Conservation (phyloP, 1,140 invertebrate species). For the Hylyphantes graminicola region DNA sequence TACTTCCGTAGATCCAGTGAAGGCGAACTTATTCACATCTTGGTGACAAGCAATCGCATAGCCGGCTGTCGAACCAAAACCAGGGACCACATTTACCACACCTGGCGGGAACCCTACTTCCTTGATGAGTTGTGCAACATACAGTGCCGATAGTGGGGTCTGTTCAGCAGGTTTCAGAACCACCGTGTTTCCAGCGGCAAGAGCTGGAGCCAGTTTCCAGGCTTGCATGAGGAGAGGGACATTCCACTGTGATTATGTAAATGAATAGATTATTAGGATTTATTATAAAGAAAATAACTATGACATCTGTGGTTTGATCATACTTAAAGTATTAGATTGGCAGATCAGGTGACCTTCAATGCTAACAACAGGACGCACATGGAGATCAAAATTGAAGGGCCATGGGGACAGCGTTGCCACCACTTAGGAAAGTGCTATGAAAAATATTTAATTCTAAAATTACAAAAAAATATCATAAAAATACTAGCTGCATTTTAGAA, state of each 20-base stretch:
- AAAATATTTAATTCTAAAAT: too few relatives aligned
- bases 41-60: conserved; percentile 80
- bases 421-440: too few relatives aligned
- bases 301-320: too few relatives aligned
- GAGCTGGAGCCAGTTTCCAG: conserved; percentile 88
- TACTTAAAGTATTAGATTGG: too few relatives aligned
- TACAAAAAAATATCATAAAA: too few relatives aligned
- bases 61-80: conserved; percentile 85
- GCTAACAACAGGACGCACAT: too few relatives aligned
- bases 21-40: conserved; percentile 70
- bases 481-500: too few relatives aligned
- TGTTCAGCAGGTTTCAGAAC: conserved; percentile 93
- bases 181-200: conserved; percentile 85
- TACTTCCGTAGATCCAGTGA: conserved; percentile 65
- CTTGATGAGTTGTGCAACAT: conserved; percentile 80
- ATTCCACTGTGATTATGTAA: conserved; percentile 76
- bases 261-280: neutral
- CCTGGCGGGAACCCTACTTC: conserved; percentile 90
- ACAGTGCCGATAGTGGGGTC: conserved; percentile 88
- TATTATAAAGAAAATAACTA: neutral
- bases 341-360: too few relatives aligned
- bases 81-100: conserved; percentile 86
- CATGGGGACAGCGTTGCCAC: too few relatives aligned
- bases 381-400: too few relatives aligned
- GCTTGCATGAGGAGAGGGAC: conserved; percentile 85